Percentiles rank a stretch among this genome's conserved stretches.
These are phyloP conservation scores for Tetramorium simillimum DNA, from an alignment of 1,140 invertebrate species.

Conservation along the genomic window DNA sequence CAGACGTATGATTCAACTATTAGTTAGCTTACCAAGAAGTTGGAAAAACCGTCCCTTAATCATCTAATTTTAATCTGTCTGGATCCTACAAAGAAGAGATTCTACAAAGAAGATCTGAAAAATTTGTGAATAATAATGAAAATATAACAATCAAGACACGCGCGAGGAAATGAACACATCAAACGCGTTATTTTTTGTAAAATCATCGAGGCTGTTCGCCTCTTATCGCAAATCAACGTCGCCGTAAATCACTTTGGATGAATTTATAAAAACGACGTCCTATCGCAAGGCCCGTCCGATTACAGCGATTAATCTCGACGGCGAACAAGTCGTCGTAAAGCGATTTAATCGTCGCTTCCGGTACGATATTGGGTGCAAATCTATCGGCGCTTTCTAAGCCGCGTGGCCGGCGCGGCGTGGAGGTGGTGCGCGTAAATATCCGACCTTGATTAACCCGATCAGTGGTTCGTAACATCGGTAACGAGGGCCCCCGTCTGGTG, in stretches of 20 bases:
- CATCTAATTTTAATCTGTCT: too few relatives aligned
- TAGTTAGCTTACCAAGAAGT: too few relatives aligned
- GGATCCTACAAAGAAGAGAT: too few relatives aligned
- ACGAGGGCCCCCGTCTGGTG: background rate
- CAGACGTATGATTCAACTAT: too few relatives aligned
- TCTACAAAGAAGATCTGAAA: background rate
- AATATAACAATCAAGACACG: background rate
- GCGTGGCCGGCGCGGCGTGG: background rate
- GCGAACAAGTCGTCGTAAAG: slow-evolving; percentile 5
- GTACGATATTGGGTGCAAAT: slow-evolving; percentile 61
- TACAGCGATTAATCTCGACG: background rate
- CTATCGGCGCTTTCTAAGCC: slow-evolving; percentile 64
- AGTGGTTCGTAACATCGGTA: slow-evolving; percentile 31
- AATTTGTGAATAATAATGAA: background rate
- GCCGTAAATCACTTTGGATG: background rate
- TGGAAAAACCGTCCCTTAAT: too few relatives aligned
- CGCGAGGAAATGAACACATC: background rate
- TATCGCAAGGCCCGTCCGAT: slow-evolving; percentile 14
- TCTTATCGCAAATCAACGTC: background rate
- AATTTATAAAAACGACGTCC: background rate
- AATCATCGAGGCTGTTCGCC: background rate
- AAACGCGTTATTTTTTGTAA: background rate
- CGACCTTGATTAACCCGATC: slow-evolving; percentile 69
- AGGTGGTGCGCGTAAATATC: slow-evolving; percentile 39
- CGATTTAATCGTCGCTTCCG: slow-evolving; percentile 46